phyloP scores from a whole-genome alignment of 2,113 vertebrate genomes.

The Nothocercus julius region DNA sequence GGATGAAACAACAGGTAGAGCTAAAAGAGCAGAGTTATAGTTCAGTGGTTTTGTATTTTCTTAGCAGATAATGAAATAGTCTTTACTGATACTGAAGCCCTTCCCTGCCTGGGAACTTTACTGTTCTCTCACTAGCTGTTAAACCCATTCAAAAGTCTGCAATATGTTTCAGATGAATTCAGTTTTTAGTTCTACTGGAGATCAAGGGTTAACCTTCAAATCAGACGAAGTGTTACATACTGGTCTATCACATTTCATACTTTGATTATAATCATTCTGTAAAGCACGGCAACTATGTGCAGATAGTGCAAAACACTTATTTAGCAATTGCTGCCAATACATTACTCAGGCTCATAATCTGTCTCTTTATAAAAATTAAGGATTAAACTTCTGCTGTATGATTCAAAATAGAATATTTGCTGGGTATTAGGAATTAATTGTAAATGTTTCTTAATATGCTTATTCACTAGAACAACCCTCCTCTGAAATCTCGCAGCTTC shows the following conservation, averaged over 20 bases:
- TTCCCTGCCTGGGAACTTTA: background rate
- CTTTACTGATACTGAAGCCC: background rate
- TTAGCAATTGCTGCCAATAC: background rate
- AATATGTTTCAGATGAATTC: background rate
- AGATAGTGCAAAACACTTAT: background rate
- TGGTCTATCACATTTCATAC: background rate
- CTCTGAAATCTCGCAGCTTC: conserved; percentile 94
- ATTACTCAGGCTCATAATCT: background rate
- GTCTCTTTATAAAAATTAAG: background rate
- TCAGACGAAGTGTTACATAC: background rate
- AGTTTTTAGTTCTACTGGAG: background rate
- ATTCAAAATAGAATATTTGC: background rate
- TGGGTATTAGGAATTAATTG: conserved; percentile 13
- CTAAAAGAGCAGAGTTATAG: background rate
- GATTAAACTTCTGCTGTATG: background rate
- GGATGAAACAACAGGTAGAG: background rate
- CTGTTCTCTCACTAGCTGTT: background rate
- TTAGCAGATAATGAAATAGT: background rate
- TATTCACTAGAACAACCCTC: conserved; percentile 90
- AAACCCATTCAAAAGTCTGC: background rate
- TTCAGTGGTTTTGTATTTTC: background rate
- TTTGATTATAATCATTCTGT: background rate
- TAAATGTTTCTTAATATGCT: conserved; percentile 65
- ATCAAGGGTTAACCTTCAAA: background rate
- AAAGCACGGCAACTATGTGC: background rate